Conservation (phyloP, 2,888 invertebrate species). For the Rosalia funebris region DNA sequence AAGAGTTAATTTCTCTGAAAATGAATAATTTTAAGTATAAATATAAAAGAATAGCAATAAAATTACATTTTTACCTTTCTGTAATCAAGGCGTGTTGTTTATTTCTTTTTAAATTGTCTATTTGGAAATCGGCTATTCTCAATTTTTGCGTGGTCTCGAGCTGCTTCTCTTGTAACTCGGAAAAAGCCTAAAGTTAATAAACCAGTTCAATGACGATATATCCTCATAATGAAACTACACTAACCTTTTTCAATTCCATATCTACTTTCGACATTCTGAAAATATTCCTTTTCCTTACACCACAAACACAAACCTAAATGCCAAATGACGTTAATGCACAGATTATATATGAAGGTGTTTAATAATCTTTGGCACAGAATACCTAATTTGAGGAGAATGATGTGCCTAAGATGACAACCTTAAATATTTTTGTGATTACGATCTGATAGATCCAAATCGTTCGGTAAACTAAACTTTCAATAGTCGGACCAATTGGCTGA, state of each 20-base stretch:
- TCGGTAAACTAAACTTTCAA: too few species aligned
- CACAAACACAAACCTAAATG: too few species aligned
- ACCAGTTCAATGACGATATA: too few species aligned
- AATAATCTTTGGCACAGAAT: too few species aligned
- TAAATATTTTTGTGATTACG: too few species aligned
- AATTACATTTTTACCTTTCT: constrained; percentile 66
- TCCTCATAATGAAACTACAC: too few species aligned
- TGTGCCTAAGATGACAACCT: too few species aligned
- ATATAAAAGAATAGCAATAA: not conserved
- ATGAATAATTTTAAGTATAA: not conserved
- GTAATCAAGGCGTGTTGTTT: constrained; percentile 79
- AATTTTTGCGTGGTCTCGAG: constrained; percentile 83
- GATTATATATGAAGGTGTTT: too few species aligned
- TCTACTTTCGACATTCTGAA: constrained; percentile 58
- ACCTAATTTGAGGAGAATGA: too few species aligned
- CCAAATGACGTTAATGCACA: too few species aligned
- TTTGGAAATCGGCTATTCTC: constrained; percentile 80
- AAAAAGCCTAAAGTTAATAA: constrained; percentile 79
- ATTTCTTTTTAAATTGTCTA: constrained; percentile 73
- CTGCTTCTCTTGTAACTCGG: constrained; percentile 84
- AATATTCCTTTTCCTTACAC: constrained; percentile 14
- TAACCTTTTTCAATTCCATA: constrained; percentile 63
- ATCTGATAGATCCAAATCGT: too few species aligned
- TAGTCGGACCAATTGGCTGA: too few species aligned
- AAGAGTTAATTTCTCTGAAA: constrained; percentile 67